phyloP scores from a whole-genome alignment of 2,113 vertebrate species.

The Lanius collurio region DNA sequence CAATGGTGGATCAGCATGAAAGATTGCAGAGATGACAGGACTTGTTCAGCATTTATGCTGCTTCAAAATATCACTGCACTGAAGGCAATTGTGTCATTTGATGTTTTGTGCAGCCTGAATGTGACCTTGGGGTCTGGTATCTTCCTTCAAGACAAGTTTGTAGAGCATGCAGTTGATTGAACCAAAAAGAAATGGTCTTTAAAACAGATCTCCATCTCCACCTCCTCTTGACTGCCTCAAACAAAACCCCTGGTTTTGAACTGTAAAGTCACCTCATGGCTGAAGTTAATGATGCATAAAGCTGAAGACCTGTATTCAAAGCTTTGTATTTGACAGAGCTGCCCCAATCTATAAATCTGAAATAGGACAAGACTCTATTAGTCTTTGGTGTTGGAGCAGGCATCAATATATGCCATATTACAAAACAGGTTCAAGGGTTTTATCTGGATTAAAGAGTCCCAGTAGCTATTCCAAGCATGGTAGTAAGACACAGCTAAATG shows the following conservation, averaged over 20 bases:
- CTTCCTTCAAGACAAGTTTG: neutral
- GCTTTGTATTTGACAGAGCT: neutral
- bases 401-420: neutral
- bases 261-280: neutral
- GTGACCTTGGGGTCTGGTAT: neutral
- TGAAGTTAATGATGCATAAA: neutral
- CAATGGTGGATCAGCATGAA: rapidly evolving
- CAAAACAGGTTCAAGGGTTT: neutral
- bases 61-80: neutral
- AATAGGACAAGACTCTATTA: neutral
- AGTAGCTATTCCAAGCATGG: neutral
- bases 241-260: neutral
- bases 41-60: neutral
- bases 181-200: neutral
- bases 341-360: neutral
- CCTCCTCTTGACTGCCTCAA: neutral
- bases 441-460: neutral
- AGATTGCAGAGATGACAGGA: rapidly evolving
- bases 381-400: neutral
- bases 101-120: neutral
- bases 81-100: neutral
- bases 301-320: neutral
- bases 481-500: neutral
- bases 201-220: neutral
- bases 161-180: neutral